Evolutionary conservation across 2,797 vertebrate genomes (phyloP), one percentile per base, ranked within the genome.

Genomic region (Sebastes ruberrimus): DNA sequence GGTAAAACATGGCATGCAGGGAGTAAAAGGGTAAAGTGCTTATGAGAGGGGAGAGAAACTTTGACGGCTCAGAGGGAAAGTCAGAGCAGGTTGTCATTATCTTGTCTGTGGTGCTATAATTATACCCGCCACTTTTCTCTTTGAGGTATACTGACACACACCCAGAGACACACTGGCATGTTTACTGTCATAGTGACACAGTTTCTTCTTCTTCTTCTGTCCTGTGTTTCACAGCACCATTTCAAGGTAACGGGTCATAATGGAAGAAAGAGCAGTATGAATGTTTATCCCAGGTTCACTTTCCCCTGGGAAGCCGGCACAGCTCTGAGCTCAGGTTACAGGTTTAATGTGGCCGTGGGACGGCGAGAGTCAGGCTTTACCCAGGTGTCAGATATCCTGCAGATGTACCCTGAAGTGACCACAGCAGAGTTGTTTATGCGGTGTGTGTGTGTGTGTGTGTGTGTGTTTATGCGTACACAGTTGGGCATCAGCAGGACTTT

Each of bases 71-170:
- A 64, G 80, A 89, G 83, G 74, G 88, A 92, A 92, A 92, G 88
- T 91, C 74, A 18, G 62, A 71, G 72, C 76, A 86, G 80, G 87
- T 87, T 88, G 70, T 92, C 76, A 93, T 94, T 89, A 92, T 91
- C 82, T 85, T 83, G 83, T 87, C 85, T 89, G 75, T 70, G 30
- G 22, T 60, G 74, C 83, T 84, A 32, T 91, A 91, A 92, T 91
- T 89, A 93, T 63, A 78, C 65, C 60, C 63, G 6, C 62, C 64
- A 52, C 71, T 80, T 86, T 63, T 83, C 73, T 80, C 79, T 86
- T 72, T 86, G 71, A 86, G 62, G 56, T 46, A 32, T n/a, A 75
- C 75, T 49, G 10, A 38, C 75, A 71, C 59, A 61, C 56, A 81
- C 57, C 13, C 30, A 35, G 60, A 33, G 33, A 68, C 49, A 65